Evolutionary conservation across 2,888 invertebrate genomes (phyloP), one percentile per base, ranked within the genome.

Genomic region (Saturnia japonica): DNA sequence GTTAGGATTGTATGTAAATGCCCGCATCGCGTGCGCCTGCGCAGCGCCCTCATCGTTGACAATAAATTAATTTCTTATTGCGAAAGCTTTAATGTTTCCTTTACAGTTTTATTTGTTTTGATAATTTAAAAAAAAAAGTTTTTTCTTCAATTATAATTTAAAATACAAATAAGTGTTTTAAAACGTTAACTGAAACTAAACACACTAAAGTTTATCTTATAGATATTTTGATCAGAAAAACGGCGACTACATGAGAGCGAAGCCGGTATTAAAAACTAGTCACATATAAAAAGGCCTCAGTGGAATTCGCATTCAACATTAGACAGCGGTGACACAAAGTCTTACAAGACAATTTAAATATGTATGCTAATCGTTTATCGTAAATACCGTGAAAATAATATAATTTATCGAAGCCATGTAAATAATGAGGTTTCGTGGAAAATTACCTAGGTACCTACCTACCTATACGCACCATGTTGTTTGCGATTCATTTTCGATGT

Each of bases 1-100:
- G 75, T 77, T 73, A 71, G 82, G 81, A 88, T 89, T 89, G 87
- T 86, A 90, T 88, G 89, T 80, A 84, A 91, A 91, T 89, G 82
- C 91, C 91, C 91, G 90, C 89, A 91, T 91, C 78, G 78, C 80
- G 81, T 82, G 85, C 83, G 82, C 79, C 74, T 66, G 81, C 83
- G 81, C 81, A 77, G 74, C n/a, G n/a, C 76, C 80, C 78, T 75
- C 77, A 79, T 75, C 75, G 71, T 47, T 67, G 66, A 68, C 68
- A 71, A 71, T 67, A 72, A 70, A 72, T 76, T 73, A 74, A 71
- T 57, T 67, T 54, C 72, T 68, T 72, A 25, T 60, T 51, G 62
- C 25, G 40, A 62, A 66, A 54, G 34, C 67, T 66, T 67, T 67
- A 16, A 40, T n/a, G 22, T 60, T 60, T 64, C 64, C 40, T 40